Evolutionary conservation across 2,113 vertebrate species (phyloP).

Genomic region (Sterrhoptilus dennistouni): DNA sequence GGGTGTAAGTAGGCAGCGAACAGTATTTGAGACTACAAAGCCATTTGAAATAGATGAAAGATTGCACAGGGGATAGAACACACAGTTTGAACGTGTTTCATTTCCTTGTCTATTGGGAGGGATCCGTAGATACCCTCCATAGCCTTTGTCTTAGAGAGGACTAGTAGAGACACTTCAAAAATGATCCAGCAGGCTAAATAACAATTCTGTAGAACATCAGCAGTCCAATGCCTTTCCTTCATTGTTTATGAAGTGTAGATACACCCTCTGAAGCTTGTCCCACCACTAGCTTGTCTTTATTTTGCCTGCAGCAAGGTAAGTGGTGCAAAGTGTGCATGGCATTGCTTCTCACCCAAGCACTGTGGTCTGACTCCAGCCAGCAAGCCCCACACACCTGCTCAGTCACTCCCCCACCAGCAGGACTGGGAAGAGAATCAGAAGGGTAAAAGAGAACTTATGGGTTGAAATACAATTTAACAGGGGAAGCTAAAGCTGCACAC

Average conservation of each 20-base stretch:
- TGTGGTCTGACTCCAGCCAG: background rate
- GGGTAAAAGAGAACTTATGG: background rate
- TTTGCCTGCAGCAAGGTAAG: background rate
- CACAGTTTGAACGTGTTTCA: background rate
- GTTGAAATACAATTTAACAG: background rate
- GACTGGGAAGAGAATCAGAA: background rate
- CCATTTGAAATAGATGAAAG: background rate
- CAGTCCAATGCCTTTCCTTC: background rate
- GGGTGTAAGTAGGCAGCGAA: background rate
- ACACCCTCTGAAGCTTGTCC: background rate
- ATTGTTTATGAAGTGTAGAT: background rate
- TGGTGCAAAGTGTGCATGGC: background rate
- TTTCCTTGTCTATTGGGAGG: background rate
- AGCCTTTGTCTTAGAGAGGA: background rate
- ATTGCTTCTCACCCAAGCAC: background rate
- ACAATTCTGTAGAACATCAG: background rate
- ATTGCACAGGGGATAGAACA: background rate
- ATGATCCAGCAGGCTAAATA: background rate
- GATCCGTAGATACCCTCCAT: fast-evolving
- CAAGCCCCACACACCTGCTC: background rate
- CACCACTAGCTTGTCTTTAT: background rate
- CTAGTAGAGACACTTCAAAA: background rate
- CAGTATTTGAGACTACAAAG: background rate
- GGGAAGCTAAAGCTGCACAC: background rate
- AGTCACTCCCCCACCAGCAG: no score